Evolutionary conservation across 2,113 vertebrate genomes (phyloP).

Genomic region (Colinus virginianus): DNA sequence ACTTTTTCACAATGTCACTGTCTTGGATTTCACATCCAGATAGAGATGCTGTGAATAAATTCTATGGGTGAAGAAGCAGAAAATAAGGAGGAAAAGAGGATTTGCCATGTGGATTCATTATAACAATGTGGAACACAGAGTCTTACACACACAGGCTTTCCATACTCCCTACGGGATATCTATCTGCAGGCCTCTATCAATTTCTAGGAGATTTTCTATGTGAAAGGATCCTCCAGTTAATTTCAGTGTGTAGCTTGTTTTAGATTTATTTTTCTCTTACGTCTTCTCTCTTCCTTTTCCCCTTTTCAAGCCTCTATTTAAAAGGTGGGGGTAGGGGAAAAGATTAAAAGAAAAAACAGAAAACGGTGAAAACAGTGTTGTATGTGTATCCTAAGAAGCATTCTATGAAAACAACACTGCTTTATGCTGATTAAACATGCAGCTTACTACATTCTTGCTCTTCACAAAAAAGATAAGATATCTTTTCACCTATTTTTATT

Average conservation of each 20-base stretch:
- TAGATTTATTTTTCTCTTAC: conserved; percentile 59
- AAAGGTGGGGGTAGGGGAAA: background rate
- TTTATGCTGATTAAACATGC: background rate
- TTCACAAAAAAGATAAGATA: background rate
- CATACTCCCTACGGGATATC: conserved; percentile 57
- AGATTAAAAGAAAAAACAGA: background rate
- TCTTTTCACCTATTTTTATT: background rate
- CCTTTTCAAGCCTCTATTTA: conserved; percentile 39
- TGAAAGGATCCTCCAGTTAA: conserved; percentile 69
- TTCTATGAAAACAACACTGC: background rate
- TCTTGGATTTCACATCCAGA: conserved; percentile 72
- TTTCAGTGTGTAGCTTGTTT: conserved; percentile 48
- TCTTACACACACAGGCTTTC: conserved; percentile 60
- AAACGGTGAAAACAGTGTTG: background rate
- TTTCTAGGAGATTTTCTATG: conserved; percentile 66
- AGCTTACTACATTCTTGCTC: background rate
- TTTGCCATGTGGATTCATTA: conserved; percentile 67
- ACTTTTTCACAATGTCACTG: conserved; percentile 68
- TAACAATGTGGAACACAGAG: conserved; percentile 57
- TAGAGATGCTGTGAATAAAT: conserved; percentile 76
- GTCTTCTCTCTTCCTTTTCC: conserved; percentile 21
- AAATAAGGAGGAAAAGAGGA: conserved; percentile 72
- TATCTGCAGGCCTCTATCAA: conserved; percentile 64
- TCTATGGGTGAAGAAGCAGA: conserved; percentile 71
- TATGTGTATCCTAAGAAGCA: background rate